Evolutionary conservation across 2,888 invertebrate species (phyloP).

Genomic region (Nebria brevicollis): DNA sequence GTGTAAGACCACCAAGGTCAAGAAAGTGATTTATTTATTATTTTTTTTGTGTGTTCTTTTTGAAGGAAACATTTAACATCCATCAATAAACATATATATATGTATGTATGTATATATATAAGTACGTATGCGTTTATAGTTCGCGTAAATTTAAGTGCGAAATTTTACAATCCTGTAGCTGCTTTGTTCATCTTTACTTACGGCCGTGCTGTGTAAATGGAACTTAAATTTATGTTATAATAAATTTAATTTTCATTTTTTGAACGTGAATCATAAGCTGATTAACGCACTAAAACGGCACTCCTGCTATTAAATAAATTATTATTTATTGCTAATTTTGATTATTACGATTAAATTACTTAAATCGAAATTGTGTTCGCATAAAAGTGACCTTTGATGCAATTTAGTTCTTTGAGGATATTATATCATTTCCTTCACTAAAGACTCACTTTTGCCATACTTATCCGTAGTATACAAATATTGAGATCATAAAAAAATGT

Average conservation of each 20-base stretch:
- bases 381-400: too few species aligned
- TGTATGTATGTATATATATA: too few species aligned
- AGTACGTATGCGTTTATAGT: not conserved
- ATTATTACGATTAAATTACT: not conserved
- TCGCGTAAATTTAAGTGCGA: not conserved
- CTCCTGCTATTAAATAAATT: not conserved
- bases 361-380: too few species aligned
- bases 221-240: not conserved
- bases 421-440: too few species aligned
- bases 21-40: not conserved
- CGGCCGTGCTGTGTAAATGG: not conserved
- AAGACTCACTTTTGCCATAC: too few species aligned
- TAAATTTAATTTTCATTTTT: not conserved
- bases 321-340: not conserved
- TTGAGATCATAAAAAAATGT: too few species aligned
- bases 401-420: too few species aligned
- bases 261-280: not conserved
- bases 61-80: not conserved
- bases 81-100: not conserved
- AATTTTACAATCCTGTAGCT: not conserved
- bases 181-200: not conserved
- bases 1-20: conserved; percentile 1
- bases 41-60: not conserved
- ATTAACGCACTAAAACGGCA: not conserved
- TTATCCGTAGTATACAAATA: too few species aligned